These are phyloP conservation scores for Acholoe squamosa DNA, from an alignment of 2,888 invertebrate species.

Conservation along the genomic window DNA sequence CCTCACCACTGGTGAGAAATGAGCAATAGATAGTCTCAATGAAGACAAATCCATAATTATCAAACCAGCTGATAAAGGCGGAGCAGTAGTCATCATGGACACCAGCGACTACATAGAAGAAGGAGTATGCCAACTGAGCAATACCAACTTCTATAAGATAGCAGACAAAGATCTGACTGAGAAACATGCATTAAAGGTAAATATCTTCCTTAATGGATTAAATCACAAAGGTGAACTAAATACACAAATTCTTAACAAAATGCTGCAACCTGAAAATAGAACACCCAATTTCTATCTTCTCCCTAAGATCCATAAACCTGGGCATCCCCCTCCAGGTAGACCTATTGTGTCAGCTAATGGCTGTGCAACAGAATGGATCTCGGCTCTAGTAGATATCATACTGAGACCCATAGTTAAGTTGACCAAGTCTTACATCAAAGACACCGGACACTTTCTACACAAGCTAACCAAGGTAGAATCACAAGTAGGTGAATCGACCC, in stretches of 20 bases:
- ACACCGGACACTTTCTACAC: not conserved
- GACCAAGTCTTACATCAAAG: too few species aligned
- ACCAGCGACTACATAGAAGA: conserved; percentile 4
- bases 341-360: too few species aligned
- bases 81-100: not conserved
- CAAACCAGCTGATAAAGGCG: conserved; percentile 2
- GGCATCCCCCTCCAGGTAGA: too few species aligned
- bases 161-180: not conserved
- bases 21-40: not conserved
- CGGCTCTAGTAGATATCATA: not conserved
- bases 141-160: not conserved
- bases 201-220: too few species aligned
- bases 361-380: too few species aligned
- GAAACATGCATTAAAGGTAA: not conserved
- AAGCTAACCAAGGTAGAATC: too few species aligned
- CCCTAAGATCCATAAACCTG: conserved; percentile 5
- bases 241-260: not conserved
- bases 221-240: not conserved
- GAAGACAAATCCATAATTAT: too few species aligned
- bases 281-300: too few species aligned
- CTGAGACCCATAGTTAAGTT: not conserved
- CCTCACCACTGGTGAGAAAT: not conserved
- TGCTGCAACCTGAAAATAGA: not conserved
- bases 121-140: not conserved
- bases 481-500: too few species aligned